Evolutionary conservation across 2,888 invertebrate species (phyloP), one percentile per base, ranked within the genome.

Genomic region (Drosophila macrospina): DNA sequence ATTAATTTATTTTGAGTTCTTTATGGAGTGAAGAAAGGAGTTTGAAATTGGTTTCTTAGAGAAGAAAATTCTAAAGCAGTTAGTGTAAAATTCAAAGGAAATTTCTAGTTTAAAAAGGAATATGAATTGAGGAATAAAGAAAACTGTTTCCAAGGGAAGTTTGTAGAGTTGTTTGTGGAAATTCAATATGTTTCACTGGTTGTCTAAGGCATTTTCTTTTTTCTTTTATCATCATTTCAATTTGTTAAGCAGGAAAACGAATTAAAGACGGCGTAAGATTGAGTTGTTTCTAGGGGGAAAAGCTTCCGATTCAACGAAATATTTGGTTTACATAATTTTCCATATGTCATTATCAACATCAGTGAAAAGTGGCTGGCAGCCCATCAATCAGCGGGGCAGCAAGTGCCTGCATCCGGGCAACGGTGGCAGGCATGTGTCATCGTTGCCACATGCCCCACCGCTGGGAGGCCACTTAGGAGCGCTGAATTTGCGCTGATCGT

Each of bases 351-450:
- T 48, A 54, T 45, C 32, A 39, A 37, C 39, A 48, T 48, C 44
- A 52, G 47, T 56, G 56, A 62, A 61, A 67, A 66, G 20, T 20
- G 20, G 20, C 20, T 20, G 20, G 20, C 20, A 20, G 54, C 67
- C 63, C 82, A 69, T 82, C 83, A 79, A 79, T 79, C 78, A 78
- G 59, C 69, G 48, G 48, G 41, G 2, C 61, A 52, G 54, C 80
- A 78, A 78, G 80, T 78, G 80, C 66, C 78, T 73, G 80, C 80
- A 73, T 78, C 78, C 78, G 78, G 76, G 34, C 57, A 32, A 13
- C 54, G 44, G 59, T 51, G 61, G 63, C 54, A 62, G 61, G 55
- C 57, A 79, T 80, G 76, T 74, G 76, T 77, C 80, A 77, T 80
- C 73, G 47, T 42, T 39, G 48, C 10, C 39, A 15, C 16, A 48